Base-by-base conservation (phyloP, 2,888 invertebrate species). In the Habroteleia sp. region DNA sequence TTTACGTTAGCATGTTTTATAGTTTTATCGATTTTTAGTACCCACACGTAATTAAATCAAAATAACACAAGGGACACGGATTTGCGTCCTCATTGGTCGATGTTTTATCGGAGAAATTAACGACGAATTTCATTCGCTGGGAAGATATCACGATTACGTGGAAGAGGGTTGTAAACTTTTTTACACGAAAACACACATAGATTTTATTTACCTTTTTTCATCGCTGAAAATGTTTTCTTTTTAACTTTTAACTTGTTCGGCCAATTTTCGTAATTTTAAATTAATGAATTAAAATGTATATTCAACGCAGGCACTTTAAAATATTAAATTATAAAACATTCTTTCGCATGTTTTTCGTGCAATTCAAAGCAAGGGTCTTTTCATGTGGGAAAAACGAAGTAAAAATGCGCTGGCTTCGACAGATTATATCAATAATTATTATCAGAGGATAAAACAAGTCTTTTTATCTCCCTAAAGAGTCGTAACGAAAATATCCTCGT, bases 11-110 rank as follows among this genome's bases (percentile, higher is more conserved):
- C n/a, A n/a, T n/a, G n/a, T n/a, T n/a, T n/a, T n/a, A n/a, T 17
- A 29, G 42, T 56, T 42, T 3, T 60, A 60, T 37, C 37, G 46
- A 60, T 46, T 46, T 29, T 13, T 11, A 27, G 11, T 7, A 29
- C 42, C 16, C 5, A 33, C 20, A 23, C 23, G 29, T 60, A 60
- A 60, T 60, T 60, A 60, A 60, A 60, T 60, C 60, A 37, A 60
- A 60, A 37, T 60, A 60, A 60, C 46, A 14, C 7, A 33, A 23
- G 33, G 58, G 14, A 33, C 25, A 35, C 11, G 6, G 25, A 35
- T 39, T 39, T 29, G 27, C 29, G 17, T 44, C 44, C 35, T 31
- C 31, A 58, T 42, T 44, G 33, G 44, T 1, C 3, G 42, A 35
- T 8, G 20, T 6, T 17, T 42, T 31, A 42, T 42, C 16, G 29